Evolutionary conservation across 2,113 vertebrate species (phyloP), one percentile per base, ranked within the genome.

Genomic region (Eupsittula cactorum): DNA sequence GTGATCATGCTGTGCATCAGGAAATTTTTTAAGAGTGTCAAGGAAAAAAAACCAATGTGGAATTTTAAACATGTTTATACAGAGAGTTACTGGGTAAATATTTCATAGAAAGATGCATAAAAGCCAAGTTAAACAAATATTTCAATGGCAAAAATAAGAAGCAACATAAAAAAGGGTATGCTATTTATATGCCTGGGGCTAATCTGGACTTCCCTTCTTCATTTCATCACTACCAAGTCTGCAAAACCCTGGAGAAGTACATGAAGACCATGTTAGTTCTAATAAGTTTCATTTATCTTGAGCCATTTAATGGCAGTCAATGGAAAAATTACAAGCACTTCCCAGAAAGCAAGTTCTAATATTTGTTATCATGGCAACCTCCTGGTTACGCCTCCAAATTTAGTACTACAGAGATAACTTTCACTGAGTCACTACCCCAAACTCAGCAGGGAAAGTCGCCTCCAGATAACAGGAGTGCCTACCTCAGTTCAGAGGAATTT

Each of bases 311-410:
- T 53, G 79, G 73, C 82, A 76, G 90, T 88, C 94, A 94, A 86
- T 80, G 87, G 88, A 94, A 96, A 94, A 96, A 90, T 53, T 70
- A 80, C 59, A 85, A 96, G 82, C 55, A 83, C 82, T 94, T 96
- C 68, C 92, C 96, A 96, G 90, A 96, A 96, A 80, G 67, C 67
- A 90, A 91, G 90, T 90, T 60, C 53, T 93, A 96, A 15, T 90
- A 92, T 90, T 96, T 95, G 94, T 96, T 95, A 97, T 96, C 93
- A 77, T 90, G 79, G 90, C 84, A 97, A 95, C 93, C 93, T 93
- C 94, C 59, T 89, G 73, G 90, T 92, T 96, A 96, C 41, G 2
- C 87, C 85, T 96, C 94, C 95, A 96, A 95, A 96, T 96, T 95
- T 96, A 95, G 91, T 96, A 93, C 91, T 95, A 67, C 55, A 62